These are phyloP conservation scores for Pristis pectinata DNA, from an alignment of 2,797 vertebrate species.

Conservation along the genomic window DNA sequence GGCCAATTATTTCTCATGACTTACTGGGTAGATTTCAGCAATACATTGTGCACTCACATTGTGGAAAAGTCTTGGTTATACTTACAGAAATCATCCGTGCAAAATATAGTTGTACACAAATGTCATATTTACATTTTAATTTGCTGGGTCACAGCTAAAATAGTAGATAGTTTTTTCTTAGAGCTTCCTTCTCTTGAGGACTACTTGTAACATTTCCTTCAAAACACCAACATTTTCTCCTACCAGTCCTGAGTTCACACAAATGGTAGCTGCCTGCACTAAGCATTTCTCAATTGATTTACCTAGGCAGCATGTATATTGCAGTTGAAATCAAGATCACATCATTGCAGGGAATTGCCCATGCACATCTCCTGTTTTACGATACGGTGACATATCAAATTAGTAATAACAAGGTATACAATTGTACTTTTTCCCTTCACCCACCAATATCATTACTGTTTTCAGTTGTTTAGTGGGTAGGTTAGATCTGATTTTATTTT, in stretches of 20 bases:
- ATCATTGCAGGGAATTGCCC: neutral
- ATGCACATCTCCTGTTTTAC: neutral
- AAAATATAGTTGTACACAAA: neutral
- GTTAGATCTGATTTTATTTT: neutral
- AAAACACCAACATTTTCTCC: neutral
- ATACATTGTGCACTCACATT: neutral
- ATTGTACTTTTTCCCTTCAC: neutral
- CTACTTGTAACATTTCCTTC: neutral
- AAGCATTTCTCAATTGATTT: neutral
- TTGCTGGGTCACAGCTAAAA: neutral
- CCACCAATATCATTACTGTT: neutral
- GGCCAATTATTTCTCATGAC: too few relatives aligned
- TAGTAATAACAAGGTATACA: neutral
- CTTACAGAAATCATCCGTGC: neutral
- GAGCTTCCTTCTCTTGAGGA: neutral
- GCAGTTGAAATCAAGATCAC: neutral
- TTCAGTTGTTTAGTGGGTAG: neutral
- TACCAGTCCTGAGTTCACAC: neutral
- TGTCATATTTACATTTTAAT: neutral
- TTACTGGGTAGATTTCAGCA: neutral
- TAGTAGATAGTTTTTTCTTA: too few relatives aligned
- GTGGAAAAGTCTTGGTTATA: neutral
- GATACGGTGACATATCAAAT: neutral
- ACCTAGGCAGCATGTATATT: neutral
- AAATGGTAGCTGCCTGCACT: neutral